Conservation (phyloP, 1,140 invertebrate genomes). For the Chironomus striatipennis region DNA sequence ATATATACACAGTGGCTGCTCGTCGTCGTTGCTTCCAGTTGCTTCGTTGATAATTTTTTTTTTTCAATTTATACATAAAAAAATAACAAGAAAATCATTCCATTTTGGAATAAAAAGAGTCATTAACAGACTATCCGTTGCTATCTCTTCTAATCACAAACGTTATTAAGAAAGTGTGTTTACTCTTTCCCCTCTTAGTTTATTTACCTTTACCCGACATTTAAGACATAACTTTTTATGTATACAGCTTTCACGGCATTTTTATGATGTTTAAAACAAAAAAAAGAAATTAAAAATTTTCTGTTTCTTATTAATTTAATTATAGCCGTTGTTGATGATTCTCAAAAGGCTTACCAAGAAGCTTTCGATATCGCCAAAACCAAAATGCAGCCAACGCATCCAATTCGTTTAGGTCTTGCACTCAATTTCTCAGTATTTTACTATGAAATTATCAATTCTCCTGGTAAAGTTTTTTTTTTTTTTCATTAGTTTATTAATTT, state of each 20-base stretch:
- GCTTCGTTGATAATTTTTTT: background rate
- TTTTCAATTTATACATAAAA: too few relatives aligned
- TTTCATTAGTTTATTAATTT: background rate
- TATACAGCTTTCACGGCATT: background rate
- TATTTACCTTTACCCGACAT: background rate
- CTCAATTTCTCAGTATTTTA: conserved; percentile 99
- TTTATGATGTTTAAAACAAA: background rate
- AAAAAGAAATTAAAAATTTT: background rate
- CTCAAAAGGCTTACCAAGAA: conserved; percentile 97
- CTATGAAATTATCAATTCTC: conserved; percentile 98
- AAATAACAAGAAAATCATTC: too few relatives aligned
- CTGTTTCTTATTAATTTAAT: conserved; percentile 28
- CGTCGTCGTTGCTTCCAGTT: background rate
- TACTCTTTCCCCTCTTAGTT: background rate
- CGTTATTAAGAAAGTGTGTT: too few relatives aligned
- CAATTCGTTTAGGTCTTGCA: conserved; percentile 90
- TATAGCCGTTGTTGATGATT: conserved; percentile 92
- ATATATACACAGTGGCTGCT: background rate
- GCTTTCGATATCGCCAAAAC: conserved; percentile 97
- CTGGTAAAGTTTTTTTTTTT: conserved; percentile 34
- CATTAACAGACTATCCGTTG: too few relatives aligned
- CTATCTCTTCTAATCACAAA: too few relatives aligned
- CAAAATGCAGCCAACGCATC: conserved; percentile 97
- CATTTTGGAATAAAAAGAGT: too few relatives aligned
- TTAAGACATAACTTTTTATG: background rate